Conservation (phyloP, 2,113 vertebrate genomes). For the Solea solea region DNA sequence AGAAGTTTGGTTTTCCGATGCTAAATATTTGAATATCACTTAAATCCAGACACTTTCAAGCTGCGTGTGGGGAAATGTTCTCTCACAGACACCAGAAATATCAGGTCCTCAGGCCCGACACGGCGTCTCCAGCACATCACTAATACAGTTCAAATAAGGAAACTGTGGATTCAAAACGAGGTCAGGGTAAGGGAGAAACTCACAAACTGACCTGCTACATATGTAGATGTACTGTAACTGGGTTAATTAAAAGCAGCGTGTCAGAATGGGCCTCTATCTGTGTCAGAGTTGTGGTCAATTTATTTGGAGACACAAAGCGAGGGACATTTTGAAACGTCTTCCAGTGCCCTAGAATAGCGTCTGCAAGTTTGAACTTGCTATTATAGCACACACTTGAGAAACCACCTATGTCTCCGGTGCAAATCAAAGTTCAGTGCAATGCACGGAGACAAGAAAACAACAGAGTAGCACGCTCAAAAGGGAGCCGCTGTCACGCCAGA, state of each 20-base stretch:
- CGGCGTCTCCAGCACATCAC: too few relatives aligned
- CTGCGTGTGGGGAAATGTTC: neutral
- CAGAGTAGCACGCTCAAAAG: constrained; percentile 19
- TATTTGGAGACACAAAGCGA: neutral
- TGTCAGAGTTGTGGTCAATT: neutral
- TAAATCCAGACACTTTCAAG: neutral
- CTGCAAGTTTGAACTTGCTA: constrained; percentile 4
- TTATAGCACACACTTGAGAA: constrained; percentile 29
- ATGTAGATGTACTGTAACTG: neutral
- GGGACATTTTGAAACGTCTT: constrained; percentile 31
- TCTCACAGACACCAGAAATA: neutral
- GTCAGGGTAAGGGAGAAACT: neutral
- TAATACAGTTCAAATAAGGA: neutral
- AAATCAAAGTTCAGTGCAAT: constrained; percentile 42
- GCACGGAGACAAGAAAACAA: constrained; percentile 28
- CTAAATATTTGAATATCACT: neutral
- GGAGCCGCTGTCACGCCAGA: constrained; percentile 26
- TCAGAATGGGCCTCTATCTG: neutral
- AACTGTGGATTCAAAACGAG: neutral
- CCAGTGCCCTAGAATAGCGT: constrained; percentile 29
- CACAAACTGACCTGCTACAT: neutral
- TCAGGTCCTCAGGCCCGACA: neutral
- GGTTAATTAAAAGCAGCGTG: neutral
- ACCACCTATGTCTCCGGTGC: constrained; percentile 10
- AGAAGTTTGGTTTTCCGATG: neutral